Conservation (phyloP, 2,888 invertebrate species). For the Platycheirus albimanus region DNA sequence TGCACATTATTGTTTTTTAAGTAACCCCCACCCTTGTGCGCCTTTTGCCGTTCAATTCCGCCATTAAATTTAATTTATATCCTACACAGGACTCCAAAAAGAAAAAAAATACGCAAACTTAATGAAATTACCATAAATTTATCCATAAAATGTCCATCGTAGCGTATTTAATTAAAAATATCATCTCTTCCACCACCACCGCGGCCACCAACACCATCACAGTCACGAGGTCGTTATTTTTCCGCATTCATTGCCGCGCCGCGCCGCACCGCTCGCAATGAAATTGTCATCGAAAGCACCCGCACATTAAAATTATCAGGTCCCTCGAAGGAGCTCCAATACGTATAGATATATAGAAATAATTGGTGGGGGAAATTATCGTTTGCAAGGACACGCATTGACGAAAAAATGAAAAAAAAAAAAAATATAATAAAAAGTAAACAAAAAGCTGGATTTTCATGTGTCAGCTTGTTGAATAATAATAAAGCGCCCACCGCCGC, state of each 20-base stretch:
- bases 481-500: conserved; percentile 54
- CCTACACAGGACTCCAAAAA: conserved; percentile 45
- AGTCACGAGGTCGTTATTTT: conserved; percentile 50
- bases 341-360: too few relatives aligned
- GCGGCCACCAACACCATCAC: not conserved
- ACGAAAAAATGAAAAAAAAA: conserved; percentile 24
- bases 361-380: conserved; percentile 67
- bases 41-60: conserved; percentile 16
- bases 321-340: conserved; percentile 60
- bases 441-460: conserved; percentile 56
- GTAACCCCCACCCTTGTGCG: conserved; percentile 46
- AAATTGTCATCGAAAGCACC: conserved; percentile 69
- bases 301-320: conserved; percentile 70
- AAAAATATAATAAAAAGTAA: conserved; percentile 26
- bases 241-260: conserved; percentile 36
- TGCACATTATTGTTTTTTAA: conserved; percentile 74
- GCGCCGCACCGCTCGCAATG: conserved; percentile 39
- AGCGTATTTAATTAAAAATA: conserved; percentile 73
- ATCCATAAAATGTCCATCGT: conserved; percentile 73
- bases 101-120: conserved; percentile 44
- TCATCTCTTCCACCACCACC: conserved; percentile 42
- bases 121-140: conserved; percentile 74
- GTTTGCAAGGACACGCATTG: conserved; percentile 61
- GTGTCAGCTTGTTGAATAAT: conserved; percentile 74
- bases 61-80: conserved; percentile 74